Evolutionary conservation across 2,888 invertebrate genomes (phyloP), one percentile per base, ranked within the genome.

Genomic region (Eugnorisma glareosa): DNA sequence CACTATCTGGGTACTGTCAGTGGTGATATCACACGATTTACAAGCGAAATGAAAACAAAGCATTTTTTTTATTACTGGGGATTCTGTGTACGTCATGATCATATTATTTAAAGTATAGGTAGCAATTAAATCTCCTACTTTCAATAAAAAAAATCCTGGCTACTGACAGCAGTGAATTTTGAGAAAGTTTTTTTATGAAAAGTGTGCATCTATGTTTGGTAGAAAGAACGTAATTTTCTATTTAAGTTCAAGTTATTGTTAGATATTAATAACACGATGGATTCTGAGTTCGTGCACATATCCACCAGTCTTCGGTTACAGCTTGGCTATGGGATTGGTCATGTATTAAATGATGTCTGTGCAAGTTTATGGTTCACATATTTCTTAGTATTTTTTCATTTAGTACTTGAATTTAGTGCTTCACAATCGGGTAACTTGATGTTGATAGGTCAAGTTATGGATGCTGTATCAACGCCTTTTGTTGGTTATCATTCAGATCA

Each of bases 291-390:
- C 77, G 85, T 94, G 59, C 95, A 95, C 80, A 94, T 96, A 90
- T 96, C 96, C 28, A 96, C 94, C 40, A 96, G 94, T 88, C 88
- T 95, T 67, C 91, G 90, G 67, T 90, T 96, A 37, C 97, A 96
- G 88, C 82, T 98, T 31, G 97, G 97, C 0, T 98, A 98, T 93
- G 97, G 97, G 64, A 97, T 99, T 71, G 99, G 99, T 0, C 99
- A 99, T 94, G 97, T 99, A 70, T 97, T 99, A 88, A 99, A 99
- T 94, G 99, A 99, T 95, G 97, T 99, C 63, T 99, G 98, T 94
- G 99, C 99, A 31, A 98, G 99, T 79, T 98, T 99, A 97, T 99
- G 99, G 99, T 99, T 99, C 94, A 98, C 98, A 2, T 99, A 99
- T 94, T 97, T 99, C 67, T 97, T 99, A 88, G 98, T 99, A 72